These are phyloP conservation scores for Hydrochoerus hydrochaeris DNA, from an alignment of 2,113 vertebrate genomes.

Conservation along the genomic window DNA sequence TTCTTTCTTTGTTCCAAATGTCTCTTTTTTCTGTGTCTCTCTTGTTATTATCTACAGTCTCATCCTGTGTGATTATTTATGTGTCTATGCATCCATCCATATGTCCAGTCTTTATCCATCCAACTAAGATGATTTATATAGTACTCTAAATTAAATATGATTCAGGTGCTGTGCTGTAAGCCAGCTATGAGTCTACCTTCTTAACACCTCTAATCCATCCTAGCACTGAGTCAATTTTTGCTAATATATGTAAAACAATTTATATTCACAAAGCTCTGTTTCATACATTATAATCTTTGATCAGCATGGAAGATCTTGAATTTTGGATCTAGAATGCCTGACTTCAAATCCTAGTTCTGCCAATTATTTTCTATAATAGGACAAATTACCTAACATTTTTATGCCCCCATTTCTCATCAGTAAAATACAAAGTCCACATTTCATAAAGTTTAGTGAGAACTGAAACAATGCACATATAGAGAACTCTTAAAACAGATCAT, in stretches of 20 bases:
- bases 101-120: neutral
- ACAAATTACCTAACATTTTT: neutral
- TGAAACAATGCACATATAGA: neutral
- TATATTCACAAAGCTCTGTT: neutral
- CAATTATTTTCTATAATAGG: neutral
- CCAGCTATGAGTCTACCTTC: neutral
- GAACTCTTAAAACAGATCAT: neutral
- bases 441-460: neutral
- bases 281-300: neutral
- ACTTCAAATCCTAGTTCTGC: neutral
- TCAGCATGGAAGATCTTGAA: neutral
- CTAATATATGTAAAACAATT: neutral
- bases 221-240: neutral
- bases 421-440: neutral
- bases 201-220: neutral
- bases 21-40: neutral
- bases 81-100: neutral
- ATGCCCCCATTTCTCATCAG: neutral
- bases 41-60: neutral
- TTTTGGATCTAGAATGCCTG: neutral
- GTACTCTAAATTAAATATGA: neutral
- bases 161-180: neutral
- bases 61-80: neutral
- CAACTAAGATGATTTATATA: neutral
- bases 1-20: conserved; percentile 15